A percentile compares a stretch with the other conserved stretches of the same genome.
These are phyloP conservation scores for Ptychadena robeensis DNA, from an alignment of 2,797 vertebrate species.

Conservation along the genomic window DNA sequence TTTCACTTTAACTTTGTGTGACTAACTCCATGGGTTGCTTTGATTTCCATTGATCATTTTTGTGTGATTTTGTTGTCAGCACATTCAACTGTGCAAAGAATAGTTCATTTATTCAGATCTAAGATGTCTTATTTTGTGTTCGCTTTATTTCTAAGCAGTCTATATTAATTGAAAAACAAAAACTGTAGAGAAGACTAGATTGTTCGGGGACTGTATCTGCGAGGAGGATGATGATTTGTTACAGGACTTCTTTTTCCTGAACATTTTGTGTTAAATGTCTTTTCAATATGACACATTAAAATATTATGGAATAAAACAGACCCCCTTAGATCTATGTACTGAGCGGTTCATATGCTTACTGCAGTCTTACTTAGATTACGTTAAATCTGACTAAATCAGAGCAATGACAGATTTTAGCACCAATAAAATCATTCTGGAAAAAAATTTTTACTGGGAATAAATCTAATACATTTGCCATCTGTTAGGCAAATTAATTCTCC, in stretches of 20 bases:
- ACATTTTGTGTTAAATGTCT: neutral
- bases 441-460: slow-evolving; percentile 57
- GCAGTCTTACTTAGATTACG: slow-evolving; percentile 22
- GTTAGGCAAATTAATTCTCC: slow-evolving; percentile 59
- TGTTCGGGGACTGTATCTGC: too few species aligned
- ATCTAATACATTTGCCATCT: slow-evolving; percentile 63
- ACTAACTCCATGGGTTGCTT: too few species aligned
- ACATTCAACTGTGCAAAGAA: too few species aligned
- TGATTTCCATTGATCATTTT: too few species aligned
- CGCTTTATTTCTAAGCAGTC: too few species aligned
- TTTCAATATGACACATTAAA: neutral
- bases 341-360: neutral
- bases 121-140: too few species aligned
- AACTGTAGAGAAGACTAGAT: too few species aligned
- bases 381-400: slow-evolving; percentile 20
- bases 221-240: neutral
- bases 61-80: too few species aligned
- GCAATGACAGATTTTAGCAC: slow-evolving; percentile 34
- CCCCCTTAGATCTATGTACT: neutral
- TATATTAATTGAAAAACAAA: too few species aligned
- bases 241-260: neutral
- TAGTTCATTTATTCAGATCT: too few species aligned
- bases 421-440: slow-evolving; percentile 29
- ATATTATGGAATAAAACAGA: too few species aligned
- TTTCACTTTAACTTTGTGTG: too few species aligned